A percentile compares a stretch with the other conserved stretches of the same genome.
Conservation (phyloP, 2,888 invertebrate genomes). For the Neuroscelio doddi region DNA sequence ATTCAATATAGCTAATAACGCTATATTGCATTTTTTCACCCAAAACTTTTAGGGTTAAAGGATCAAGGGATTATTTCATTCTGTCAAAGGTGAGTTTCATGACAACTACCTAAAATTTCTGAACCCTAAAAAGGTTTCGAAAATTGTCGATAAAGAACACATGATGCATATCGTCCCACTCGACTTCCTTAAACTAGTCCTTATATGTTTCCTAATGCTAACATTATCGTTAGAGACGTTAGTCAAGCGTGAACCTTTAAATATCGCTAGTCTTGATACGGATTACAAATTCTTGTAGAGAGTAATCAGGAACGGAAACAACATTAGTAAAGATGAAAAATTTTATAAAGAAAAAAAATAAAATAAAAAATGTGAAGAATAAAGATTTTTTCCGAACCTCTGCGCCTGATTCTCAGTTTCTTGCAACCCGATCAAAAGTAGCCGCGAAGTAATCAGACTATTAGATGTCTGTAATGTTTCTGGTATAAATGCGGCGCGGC, state of each 20-base stretch:
- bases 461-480: slow-evolving; percentile 47
- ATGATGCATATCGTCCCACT: slow-evolving; percentile 16
- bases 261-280: slow-evolving; percentile 71
- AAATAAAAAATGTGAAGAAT: too few relatives aligned
- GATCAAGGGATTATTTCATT: too few relatives aligned
- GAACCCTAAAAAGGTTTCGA: too few relatives aligned
- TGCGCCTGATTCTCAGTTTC: slow-evolving; percentile 35
- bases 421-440: slow-evolving; percentile 72
- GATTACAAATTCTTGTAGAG: slow-evolving; percentile 60
- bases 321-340: background rate
- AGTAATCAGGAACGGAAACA: slow-evolving; percentile 4
- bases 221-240: slow-evolving; percentile 64
- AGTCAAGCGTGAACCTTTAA: slow-evolving; percentile 71
- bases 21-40: too few relatives aligned
- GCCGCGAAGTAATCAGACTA: slow-evolving; percentile 60
- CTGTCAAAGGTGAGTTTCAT: too few relatives aligned
- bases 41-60: too few relatives aligned
- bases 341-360: background rate
- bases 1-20: too few relatives aligned
- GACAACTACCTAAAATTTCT: too few relatives aligned
- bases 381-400: slow-evolving; percentile 4
- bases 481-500: slow-evolving; percentile 32
- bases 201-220: slow-evolving; percentile 47
- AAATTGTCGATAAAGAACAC: too few relatives aligned
- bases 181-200: slow-evolving; percentile 41